Percentiles rank a stretch among this genome's conserved stretches.
phyloP scores from a whole-genome alignment of 2,888 invertebrate genomes.

The Acronicta alni region DNA sequence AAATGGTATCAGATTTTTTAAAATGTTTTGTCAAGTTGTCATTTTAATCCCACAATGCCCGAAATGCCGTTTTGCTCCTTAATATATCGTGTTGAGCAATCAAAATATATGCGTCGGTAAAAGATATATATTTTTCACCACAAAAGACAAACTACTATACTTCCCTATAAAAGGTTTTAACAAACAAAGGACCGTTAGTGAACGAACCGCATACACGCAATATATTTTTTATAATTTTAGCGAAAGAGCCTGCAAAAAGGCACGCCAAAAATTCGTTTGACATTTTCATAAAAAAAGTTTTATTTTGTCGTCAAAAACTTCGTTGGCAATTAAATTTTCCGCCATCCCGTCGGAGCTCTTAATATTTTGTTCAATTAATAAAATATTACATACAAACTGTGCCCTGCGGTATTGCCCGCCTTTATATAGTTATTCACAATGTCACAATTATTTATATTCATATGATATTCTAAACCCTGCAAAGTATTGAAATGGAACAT shows the following conservation, averaged over 20 bases:
- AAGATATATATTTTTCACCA: slow-evolving; percentile 9
- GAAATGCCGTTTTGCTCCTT: too few relatives aligned
- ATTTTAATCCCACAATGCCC: too few relatives aligned
- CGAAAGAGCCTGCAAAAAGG: slow-evolving; percentile 14
- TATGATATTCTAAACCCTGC: too few relatives aligned
- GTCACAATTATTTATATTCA: too few relatives aligned
- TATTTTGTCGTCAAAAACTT: slow-evolving; percentile 28
- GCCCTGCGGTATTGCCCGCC: too few relatives aligned
- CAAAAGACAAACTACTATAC: slow-evolving; percentile 14
- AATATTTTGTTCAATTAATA: slow-evolving; percentile 19
- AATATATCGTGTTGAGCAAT: too few relatives aligned
- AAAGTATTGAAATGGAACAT: too few relatives aligned
- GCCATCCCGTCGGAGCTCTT: slow-evolving; percentile 13
- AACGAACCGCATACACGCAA: background rate
- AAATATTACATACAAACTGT: background rate
- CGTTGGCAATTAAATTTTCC: slow-evolving; percentile 32
- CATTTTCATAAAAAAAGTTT: slow-evolving; percentile 25
- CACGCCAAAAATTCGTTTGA: slow-evolving; percentile 21
- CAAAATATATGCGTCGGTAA: too few relatives aligned
- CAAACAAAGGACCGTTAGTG: slow-evolving; percentile 10
- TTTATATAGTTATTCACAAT: too few relatives aligned
- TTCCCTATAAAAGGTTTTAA: slow-evolving; percentile 13
- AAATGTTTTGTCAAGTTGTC: too few relatives aligned
- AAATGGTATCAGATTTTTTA: too few relatives aligned
- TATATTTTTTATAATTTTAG: slow-evolving; percentile 19